Percentiles rank a stretch among this genome's conserved stretches.
Conservation (phyloP, 2,797 vertebrate genomes). For the Phaenicophaeus curvirostris region DNA sequence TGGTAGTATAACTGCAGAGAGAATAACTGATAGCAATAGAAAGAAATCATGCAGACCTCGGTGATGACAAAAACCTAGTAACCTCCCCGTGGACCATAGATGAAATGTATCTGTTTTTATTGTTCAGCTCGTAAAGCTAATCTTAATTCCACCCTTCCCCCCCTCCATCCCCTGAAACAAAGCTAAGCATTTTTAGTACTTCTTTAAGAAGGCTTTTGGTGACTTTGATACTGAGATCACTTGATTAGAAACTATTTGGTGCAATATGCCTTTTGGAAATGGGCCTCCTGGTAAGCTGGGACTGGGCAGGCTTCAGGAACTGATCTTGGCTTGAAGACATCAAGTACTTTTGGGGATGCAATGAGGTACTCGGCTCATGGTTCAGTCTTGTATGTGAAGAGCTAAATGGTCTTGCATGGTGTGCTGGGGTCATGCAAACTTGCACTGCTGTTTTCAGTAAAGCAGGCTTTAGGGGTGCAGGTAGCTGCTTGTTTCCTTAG, state of each 20-base stretch:
- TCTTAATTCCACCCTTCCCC: background rate
- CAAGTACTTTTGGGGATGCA: background rate
- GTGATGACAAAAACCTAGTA: background rate
- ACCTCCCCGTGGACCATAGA: background rate
- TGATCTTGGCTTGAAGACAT: background rate
- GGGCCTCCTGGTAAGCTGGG: no score
- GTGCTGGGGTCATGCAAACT: background rate
- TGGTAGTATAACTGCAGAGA: background rate
- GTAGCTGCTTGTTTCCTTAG: background rate
- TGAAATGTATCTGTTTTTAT: background rate
- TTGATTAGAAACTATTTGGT: background rate
- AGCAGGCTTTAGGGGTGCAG: background rate
- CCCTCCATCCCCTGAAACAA: background rate
- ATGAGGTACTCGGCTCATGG: fast-evolving
- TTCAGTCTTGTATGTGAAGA: fast-evolving
- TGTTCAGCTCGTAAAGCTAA: background rate
- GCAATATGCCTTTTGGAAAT: no score
- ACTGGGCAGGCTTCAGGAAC: background rate
- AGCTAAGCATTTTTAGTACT: background rate
- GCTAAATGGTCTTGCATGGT: background rate
- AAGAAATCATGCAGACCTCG: background rate
- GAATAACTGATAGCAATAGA: background rate
- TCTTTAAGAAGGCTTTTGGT: background rate
- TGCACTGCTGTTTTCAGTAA: background rate
- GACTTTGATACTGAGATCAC: background rate